Evolutionary conservation across 2,113 vertebrate species (phyloP).

Genomic region (Grus americana): DNA sequence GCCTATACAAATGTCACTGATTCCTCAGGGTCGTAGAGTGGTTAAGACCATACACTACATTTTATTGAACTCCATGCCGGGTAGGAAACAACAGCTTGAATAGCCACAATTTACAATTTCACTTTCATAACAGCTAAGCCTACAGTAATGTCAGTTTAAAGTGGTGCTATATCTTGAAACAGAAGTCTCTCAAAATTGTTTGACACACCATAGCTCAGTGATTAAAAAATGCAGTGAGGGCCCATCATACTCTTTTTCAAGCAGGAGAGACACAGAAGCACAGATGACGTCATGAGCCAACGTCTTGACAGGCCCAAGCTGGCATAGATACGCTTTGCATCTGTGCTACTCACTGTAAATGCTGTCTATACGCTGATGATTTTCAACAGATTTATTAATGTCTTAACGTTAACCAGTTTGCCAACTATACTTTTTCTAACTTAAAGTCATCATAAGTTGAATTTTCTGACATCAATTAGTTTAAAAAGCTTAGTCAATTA

Average conservation of each 20-base stretch:
- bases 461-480: not conserved
- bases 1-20: slow-evolving; percentile 22
- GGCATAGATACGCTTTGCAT: not conserved
- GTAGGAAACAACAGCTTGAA: not conserved
- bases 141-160: not conserved
- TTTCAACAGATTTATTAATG: not conserved
- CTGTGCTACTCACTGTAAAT: not conserved
- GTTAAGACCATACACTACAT: not conserved
- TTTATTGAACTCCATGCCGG: not conserved
- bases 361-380: not conserved
- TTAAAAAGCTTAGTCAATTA: no score
- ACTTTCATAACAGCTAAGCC: not conserved
- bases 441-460: not conserved
- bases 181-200: not conserved
- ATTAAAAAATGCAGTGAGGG: not conserved
- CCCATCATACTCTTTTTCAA: not conserved
- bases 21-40: not conserved
- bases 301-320: not conserved
- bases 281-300: not conserved
- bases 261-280: not conserved
- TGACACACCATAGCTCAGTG: not conserved
- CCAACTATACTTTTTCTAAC: not conserved
- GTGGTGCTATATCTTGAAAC: not conserved
- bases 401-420: not conserved
- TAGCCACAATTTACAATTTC: not conserved